phyloP scores from a whole-genome alignment of 2,113 vertebrate genomes.

The Lipophrys pholis region DNA sequence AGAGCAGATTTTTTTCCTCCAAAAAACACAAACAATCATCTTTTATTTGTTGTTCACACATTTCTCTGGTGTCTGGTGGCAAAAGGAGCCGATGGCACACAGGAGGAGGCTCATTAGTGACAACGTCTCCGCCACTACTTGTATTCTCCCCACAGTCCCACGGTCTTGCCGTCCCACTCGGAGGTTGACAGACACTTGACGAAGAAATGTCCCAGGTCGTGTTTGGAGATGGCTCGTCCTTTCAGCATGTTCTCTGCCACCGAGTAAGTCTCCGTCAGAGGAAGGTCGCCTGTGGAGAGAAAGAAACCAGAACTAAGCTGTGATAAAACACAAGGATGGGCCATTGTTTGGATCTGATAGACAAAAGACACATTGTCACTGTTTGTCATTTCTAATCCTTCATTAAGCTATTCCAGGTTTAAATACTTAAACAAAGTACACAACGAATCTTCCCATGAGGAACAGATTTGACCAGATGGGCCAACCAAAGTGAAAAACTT shows the following conservation, averaged over 20 bases:
- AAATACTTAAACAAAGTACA: too few species aligned
- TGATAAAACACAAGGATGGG: neutral
- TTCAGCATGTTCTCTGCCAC: slow-evolving; percentile 79
- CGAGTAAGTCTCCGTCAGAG: slow-evolving; percentile 85
- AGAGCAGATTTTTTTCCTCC: too few species aligned
- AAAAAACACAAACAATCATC: too few species aligned
- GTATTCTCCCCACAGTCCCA: slow-evolving; percentile 88
- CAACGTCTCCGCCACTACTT: slow-evolving; percentile 30
- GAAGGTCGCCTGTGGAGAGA: slow-evolving; percentile 81
- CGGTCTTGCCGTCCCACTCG: slow-evolving; percentile 85
- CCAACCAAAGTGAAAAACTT: too few species aligned
- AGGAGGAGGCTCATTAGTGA: too few species aligned
- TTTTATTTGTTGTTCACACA: too few species aligned
- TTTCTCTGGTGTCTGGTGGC: too few species aligned
- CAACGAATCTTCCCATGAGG: too few species aligned
- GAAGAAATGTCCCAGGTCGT: slow-evolving; percentile 92
- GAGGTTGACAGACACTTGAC: slow-evolving; percentile 87
- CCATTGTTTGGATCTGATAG: neutral
- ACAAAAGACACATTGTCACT: neutral
- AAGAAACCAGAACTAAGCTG: neutral
- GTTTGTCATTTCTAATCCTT: neutral
- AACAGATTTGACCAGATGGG: too few species aligned
- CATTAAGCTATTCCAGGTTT: too few species aligned
- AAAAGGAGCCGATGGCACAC: too few species aligned
- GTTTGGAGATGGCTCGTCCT: slow-evolving; percentile 89